Evolutionary conservation across 2,888 invertebrate species (phyloP).

Genomic region (Eristalis intricaria): DNA sequence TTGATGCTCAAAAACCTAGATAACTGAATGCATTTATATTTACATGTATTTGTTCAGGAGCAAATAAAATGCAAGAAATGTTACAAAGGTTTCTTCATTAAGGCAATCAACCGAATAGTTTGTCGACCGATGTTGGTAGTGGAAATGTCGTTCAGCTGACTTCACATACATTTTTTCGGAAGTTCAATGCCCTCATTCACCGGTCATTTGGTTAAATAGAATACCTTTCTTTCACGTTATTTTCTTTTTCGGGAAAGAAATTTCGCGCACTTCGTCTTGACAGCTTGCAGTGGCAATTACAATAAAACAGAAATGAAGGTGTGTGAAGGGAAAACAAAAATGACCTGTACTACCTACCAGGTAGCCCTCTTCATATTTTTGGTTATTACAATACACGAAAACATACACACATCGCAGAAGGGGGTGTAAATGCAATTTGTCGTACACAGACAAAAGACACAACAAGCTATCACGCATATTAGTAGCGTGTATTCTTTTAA

Average conservation of each 20-base stretch:
- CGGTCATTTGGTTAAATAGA: conserved; percentile 64
- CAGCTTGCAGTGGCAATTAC: conserved; percentile 40
- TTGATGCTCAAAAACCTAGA: background rate
- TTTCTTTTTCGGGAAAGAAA: conserved; percentile 20
- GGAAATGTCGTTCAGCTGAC: conserved; percentile 21
- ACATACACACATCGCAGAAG: conserved; percentile 23
- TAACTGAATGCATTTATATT: no score
- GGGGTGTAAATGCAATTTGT: background rate
- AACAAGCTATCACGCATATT: conserved; percentile 40
- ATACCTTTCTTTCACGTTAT: conserved; percentile 43
- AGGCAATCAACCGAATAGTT: background rate
- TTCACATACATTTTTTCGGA: conserved; percentile 53
- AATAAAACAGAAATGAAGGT: conserved; percentile 1
- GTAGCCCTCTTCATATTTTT: conserved; percentile 21
- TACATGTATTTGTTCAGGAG: no score
- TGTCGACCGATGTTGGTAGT: background rate
- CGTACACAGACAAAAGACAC: background rate
- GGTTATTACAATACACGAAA: conserved; percentile 43
- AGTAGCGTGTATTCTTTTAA: background rate
- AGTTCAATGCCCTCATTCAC: conserved; percentile 64
- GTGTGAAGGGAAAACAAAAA: background rate
- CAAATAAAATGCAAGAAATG: background rate
- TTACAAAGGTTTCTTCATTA: background rate
- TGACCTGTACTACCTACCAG: background rate
- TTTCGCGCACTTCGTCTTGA: conserved; percentile 27